A percentile compares a stretch with the other conserved stretches of the same genome.
Evolutionary conservation across 2,797 vertebrate species (phyloP).

Genomic region (Amazona finschi): DNA sequence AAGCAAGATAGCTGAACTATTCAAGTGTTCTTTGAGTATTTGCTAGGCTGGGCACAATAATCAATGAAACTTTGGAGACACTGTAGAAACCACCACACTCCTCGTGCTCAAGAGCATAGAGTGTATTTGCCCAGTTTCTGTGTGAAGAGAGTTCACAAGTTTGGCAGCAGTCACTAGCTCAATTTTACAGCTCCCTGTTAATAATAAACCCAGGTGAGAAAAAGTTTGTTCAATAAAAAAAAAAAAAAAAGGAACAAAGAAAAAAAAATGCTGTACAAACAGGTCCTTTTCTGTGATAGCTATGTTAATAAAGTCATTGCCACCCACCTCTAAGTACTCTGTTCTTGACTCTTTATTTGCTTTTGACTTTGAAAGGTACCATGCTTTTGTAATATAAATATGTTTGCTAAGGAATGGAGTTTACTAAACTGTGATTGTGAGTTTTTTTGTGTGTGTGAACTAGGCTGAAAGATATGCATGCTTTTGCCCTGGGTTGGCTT

Average conservation of each 20-base stretch:
- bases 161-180: neutral
- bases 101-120: neutral
- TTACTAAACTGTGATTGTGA: neutral
- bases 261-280: neutral
- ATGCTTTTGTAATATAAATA: neutral
- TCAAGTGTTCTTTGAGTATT: neutral
- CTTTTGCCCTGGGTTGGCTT: conserved; percentile 12
- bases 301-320: neutral
- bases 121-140: neutral
- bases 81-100: neutral
- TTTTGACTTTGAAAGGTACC: conserved; percentile 9
- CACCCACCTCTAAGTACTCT: neutral
- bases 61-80: neutral
- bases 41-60: neutral
- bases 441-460: neutral
- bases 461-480: neutral
- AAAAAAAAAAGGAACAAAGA: neutral
- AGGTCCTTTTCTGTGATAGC: neutral
- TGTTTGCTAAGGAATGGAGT: neutral
- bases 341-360: neutral
- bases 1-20: neutral
- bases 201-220: neutral
- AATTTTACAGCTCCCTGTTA: neutral
- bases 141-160: neutral
- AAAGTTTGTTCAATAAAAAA: neutral